Percentiles rank a stretch among this genome's conserved stretches.
These are phyloP conservation scores for Notiomystis cincta DNA, from an alignment of 2,113 vertebrate genomes.

Conservation along the genomic window DNA sequence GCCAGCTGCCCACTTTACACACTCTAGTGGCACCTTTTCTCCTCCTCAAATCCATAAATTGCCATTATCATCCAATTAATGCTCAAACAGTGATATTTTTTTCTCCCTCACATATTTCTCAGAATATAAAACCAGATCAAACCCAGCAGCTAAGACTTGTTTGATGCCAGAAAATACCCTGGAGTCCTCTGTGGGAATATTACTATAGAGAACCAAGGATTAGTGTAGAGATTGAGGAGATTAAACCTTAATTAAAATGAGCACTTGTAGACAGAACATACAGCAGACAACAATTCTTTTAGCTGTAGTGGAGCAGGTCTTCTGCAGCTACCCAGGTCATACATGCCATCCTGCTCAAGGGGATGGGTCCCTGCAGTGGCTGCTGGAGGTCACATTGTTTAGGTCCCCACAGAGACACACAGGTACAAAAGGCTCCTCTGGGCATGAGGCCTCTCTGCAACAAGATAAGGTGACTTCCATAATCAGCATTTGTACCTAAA, in stretches of 20 bases:
- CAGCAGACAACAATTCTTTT: neutral
- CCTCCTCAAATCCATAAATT: conserved; percentile 22
- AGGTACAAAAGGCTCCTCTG: neutral
- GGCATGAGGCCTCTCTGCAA: neutral
- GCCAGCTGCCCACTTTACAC: conserved; percentile 57
- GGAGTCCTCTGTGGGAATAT: neutral
- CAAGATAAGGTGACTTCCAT: neutral
- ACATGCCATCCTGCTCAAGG: neutral
- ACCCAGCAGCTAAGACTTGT: neutral
- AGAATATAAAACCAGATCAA: neutral
- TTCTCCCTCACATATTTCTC: neutral
- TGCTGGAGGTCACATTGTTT: neutral
- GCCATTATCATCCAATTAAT: conserved; percentile 15
- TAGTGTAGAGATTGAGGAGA: neutral
- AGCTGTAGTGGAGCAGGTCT: neutral
- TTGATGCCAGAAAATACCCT: neutral
- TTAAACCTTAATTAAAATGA: conserved; percentile 35
- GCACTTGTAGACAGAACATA: neutral
- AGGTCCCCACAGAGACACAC: neutral
- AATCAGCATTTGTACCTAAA: neutral
- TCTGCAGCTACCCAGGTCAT: neutral
- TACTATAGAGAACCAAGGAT: neutral
- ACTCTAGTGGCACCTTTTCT: conserved; percentile 51
- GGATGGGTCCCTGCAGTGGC: neutral
- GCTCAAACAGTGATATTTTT: neutral